These are phyloP conservation scores for Neodon shergylaensis DNA, from an alignment of 2,113 vertebrate species.

Conservation along the genomic window DNA sequence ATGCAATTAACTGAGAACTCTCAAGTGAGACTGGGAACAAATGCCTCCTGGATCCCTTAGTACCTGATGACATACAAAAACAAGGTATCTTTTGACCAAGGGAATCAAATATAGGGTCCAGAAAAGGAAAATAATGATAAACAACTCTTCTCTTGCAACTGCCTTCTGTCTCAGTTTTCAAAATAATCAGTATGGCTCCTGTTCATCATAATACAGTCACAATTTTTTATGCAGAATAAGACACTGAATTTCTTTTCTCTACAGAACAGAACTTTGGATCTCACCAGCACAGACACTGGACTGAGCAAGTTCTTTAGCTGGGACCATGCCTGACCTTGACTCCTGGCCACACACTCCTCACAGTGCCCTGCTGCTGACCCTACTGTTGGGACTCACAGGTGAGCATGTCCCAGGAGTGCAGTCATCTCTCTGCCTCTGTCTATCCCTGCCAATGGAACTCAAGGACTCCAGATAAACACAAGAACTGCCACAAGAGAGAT, in stretches of 20 bases:
- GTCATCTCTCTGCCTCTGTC: neutral
- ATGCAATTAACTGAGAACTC: too few species aligned
- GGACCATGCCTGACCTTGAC: neutral
- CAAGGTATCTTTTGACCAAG: too few species aligned
- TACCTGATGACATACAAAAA: too few species aligned
- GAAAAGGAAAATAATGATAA: neutral
- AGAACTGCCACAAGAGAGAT: neutral
- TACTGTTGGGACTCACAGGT: neutral
- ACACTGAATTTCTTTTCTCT: neutral
- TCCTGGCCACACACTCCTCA: neutral
- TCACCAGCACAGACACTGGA: neutral
- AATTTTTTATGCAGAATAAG: neutral
- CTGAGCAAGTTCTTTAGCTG: neutral
- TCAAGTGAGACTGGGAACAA: too few species aligned
- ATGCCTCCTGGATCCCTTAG: too few species aligned
- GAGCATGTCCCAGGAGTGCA: neutral
- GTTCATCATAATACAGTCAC: neutral
- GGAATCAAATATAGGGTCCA: too few species aligned
- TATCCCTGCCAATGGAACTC: too few species aligned
- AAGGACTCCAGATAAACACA: too few species aligned
- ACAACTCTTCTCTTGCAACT: neutral
- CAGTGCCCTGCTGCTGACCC: neutral
- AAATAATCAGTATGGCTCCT: neutral
- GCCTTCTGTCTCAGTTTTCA: neutral
- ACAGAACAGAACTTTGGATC: neutral